Evolutionary conservation across 2,113 vertebrate genomes (phyloP).

Genomic region (Proterorhinus semilunaris): DNA sequence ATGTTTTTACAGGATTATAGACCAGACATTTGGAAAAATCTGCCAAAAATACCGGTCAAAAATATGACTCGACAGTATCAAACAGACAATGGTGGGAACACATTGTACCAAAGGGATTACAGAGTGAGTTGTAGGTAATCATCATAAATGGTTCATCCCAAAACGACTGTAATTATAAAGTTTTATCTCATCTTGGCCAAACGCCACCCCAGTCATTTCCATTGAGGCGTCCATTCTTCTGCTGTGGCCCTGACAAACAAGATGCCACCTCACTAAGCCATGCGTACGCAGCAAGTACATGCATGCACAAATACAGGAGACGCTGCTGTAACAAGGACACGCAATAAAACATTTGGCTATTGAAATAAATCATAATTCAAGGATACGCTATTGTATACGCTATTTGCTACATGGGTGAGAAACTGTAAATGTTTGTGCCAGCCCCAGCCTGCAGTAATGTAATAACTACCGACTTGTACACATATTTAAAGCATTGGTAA

Average conservation of each 20-base stretch:
- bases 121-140: constrained; percentile 8
- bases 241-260: constrained; percentile 1
- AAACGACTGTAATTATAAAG: constrained; percentile 16
- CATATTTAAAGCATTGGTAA: too few species aligned
- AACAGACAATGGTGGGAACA: constrained; percentile 5
- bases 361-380: not conserved
- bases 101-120: not conserved
- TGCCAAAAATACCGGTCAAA: too few species aligned
- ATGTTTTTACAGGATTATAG: too few species aligned
- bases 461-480: too few species aligned
- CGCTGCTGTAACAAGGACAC: constrained; percentile 14
- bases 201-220: constrained; percentile 38
- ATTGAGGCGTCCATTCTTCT: constrained; percentile 26
- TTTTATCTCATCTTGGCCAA: not conserved
- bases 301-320: constrained; percentile 28
- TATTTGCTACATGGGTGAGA: too few species aligned
- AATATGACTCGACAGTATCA: constrained; percentile 14
- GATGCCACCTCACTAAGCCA: constrained; percentile 5
- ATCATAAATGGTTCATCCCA: constrained; percentile 2
- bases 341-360: not conserved
- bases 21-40: too few species aligned
- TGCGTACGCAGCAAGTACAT: constrained; percentile 34
- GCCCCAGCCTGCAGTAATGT: too few species aligned
- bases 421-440: too few species aligned
- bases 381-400: not conserved